phyloP scores from a whole-genome alignment of 2,113 vertebrate species.

The Microtus oregoni region DNA sequence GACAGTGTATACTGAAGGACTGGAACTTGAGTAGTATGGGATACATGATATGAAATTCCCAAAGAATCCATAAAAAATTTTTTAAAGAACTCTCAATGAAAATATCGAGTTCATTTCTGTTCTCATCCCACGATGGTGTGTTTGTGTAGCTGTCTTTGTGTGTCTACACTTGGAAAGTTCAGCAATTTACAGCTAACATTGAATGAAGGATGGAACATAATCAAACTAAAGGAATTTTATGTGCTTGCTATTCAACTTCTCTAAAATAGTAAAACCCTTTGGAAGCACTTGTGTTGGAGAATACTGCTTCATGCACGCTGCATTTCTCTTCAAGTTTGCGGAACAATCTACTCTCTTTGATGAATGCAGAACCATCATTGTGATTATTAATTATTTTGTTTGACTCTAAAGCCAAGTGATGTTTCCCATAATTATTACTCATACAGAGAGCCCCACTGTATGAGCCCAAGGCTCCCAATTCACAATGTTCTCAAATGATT shows the following conservation, averaged over 20 bases:
- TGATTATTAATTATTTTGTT: slow-evolving; percentile 32
- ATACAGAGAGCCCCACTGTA: neutral
- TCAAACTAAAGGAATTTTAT: slow-evolving; percentile 6
- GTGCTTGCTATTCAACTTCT: neutral
- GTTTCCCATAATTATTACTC: neutral
- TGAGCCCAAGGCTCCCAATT: neutral
- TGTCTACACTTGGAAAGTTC: neutral
- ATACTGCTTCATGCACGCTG: neutral
- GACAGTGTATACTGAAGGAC: neutral
- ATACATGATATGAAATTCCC: neutral
- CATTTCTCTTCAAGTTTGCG: slow-evolving; percentile 24
- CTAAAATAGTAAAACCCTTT: slow-evolving; percentile 29
- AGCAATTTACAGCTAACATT: neutral
- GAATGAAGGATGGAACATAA: neutral
- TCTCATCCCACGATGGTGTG: neutral
- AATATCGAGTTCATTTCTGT: neutral
- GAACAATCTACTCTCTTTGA: slow-evolving; percentile 10
- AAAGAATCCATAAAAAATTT: neutral
- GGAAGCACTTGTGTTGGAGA: neutral
- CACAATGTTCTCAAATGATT: neutral
- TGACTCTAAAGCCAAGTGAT: neutral
- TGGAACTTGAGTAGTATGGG: neutral
- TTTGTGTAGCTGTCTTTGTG: neutral
- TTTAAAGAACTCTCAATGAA: neutral
- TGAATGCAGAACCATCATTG: neutral